Percentiles rank a stretch among this genome's conserved stretches.
Evolutionary conservation across 2,797 vertebrate species (phyloP).

Genomic region (Tangara arthus): DNA sequence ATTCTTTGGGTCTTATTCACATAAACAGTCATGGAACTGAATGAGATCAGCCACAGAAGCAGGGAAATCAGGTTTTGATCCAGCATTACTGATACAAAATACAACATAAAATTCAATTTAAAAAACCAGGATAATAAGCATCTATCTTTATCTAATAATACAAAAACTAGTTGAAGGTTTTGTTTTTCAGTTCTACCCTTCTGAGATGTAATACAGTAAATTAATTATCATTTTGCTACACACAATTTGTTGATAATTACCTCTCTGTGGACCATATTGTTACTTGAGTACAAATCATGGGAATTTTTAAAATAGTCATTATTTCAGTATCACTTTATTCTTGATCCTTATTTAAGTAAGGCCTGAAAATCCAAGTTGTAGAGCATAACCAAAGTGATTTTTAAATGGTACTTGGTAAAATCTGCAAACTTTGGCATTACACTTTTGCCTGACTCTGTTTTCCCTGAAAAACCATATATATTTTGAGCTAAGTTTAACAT

Average conservation of each 20-base stretch:
- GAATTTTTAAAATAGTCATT: neutral
- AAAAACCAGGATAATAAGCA: neutral
- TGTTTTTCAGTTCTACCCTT: neutral
- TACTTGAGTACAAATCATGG: neutral
- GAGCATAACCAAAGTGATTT: neutral
- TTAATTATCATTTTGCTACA: neutral
- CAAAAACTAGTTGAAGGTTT: neutral
- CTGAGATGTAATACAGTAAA: neutral
- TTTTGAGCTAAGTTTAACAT: neutral
- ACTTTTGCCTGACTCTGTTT: neutral
- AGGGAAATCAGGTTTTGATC: neutral
- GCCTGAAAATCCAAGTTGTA: neutral
- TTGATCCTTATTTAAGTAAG: neutral
- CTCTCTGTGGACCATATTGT: neutral
- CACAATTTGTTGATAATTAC: neutral
- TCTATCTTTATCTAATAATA: neutral
- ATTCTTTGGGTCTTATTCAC: neutral
- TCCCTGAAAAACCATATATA: neutral
- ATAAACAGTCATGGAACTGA: neutral
- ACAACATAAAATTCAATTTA: neutral
- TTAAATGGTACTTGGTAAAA: neutral
- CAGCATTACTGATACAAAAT: neutral
- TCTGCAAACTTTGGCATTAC: neutral
- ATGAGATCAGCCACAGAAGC: neutral
- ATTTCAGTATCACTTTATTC: neutral